phyloP scores from a whole-genome alignment of 2,113 vertebrate genomes.

The Bambusicola thoracicus region DNA sequence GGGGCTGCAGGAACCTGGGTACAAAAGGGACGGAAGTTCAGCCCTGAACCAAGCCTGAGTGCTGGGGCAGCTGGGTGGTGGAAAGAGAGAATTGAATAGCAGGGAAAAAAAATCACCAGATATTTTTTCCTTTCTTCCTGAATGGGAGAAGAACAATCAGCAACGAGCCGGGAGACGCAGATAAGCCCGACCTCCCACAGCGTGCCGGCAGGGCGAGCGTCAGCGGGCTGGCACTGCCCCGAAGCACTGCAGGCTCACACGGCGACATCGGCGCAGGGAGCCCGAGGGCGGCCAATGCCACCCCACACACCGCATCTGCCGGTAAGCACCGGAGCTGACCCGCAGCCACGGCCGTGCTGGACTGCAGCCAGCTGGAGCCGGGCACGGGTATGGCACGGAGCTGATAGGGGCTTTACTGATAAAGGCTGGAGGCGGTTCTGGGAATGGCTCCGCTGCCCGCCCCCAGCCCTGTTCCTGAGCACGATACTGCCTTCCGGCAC shows the following conservation, averaged over 20 bases:
- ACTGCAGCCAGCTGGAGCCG: neutral
- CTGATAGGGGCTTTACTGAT: neutral
- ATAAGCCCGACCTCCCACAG: conserved; percentile 17
- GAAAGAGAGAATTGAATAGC: neutral
- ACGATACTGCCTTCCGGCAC: neutral
- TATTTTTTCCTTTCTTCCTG: neutral
- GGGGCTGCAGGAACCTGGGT: neutral
- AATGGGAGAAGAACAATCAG: conserved; percentile 30
- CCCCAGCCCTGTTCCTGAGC: accelerated
- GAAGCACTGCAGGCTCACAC: neutral
- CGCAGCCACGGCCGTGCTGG: accelerated
- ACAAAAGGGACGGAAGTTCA: neutral
- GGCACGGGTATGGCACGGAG: neutral
- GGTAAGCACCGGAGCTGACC: neutral
- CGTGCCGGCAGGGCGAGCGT: accelerated
- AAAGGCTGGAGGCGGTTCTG: neutral
- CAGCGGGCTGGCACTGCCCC: neutral
- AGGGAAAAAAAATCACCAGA: neutral
- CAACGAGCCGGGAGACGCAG: neutral
- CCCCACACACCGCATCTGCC: accelerated
- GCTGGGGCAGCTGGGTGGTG: accelerated
- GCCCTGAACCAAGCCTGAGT: neutral
- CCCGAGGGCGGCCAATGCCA: accelerated
- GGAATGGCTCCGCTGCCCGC: neutral
- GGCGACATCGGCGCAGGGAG: neutral